A percentile compares a stretch with the other conserved stretches of the same genome.
These are phyloP conservation scores for Colostygia pectinataria DNA, from an alignment of 2,888 invertebrate genomes.

Conservation along the genomic window DNA sequence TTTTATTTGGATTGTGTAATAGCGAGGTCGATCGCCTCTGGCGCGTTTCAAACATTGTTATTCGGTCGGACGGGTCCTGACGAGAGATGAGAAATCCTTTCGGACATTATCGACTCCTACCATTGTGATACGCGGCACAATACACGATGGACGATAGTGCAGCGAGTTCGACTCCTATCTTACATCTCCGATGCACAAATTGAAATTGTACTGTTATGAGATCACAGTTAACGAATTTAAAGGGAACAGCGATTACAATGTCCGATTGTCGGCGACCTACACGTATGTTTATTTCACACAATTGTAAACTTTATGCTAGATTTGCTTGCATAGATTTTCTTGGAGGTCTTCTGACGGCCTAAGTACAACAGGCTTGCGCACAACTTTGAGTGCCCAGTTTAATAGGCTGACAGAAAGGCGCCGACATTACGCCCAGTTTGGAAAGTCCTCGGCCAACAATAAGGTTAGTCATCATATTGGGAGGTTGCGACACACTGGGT, in stretches of 20 bases:
- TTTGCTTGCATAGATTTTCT: too few species aligned
- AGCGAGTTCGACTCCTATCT: conserved; percentile 38
- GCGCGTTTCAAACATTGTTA: conserved; percentile 57
- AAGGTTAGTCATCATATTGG: conserved; percentile 35
- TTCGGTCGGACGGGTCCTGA: conserved; percentile 47
- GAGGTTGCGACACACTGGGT: conserved; percentile 48
- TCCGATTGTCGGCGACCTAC: conserved; percentile 13
- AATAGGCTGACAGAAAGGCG: conserved; percentile 26
- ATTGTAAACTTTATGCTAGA: too few species aligned
- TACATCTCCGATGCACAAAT: conserved; percentile 41
- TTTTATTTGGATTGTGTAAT: conserved; percentile 60
- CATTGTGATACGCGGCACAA: conserved; percentile 46
- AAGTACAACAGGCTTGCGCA: not conserved
- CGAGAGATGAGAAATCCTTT: conserved; percentile 44
- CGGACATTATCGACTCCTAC: conserved; percentile 50
- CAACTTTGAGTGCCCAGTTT: conserved; percentile 1
- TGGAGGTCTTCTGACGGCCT: too few species aligned
- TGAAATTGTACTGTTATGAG: conserved; percentile 40
- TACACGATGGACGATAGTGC: conserved; percentile 46
- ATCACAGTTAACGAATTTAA: conserved; percentile 26
- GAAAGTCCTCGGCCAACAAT: conserved; percentile 22
- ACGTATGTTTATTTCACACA: not conserved
- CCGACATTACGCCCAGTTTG: conserved; percentile 22
- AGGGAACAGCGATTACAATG: conserved; percentile 11
- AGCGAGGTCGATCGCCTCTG: conserved; percentile 60